Base-by-base conservation (phyloP, 2,797 vertebrate species). In the Gymnocypris eckloni region DNA sequence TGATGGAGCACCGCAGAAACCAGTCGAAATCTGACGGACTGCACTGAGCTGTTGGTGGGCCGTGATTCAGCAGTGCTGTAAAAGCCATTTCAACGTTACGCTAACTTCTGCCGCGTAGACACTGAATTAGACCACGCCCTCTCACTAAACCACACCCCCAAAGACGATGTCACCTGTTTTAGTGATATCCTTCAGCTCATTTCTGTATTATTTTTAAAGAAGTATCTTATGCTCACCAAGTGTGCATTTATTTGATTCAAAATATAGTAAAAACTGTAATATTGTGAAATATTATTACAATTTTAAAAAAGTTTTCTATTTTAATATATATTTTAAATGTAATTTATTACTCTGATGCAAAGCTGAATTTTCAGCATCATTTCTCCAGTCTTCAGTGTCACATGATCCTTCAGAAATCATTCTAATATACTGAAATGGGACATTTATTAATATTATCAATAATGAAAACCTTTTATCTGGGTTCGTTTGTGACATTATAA, bases 1-100 rank as follows among this genome's bases (percentile, higher is more conserved):
- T 82, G 89, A 86, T 73, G 73, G 54, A 75, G 70, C 80, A 54
- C 83, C 88, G 83, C 82, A 81, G 88, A 67, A 87, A 91, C 86
- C 86, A 86, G 84, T 79, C 86, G 43, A 28, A 54, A 59, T 82
- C 82, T 82, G 78, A 85, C 76, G 25, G 50, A 33, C 39, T 54
- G 76, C 85, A 69, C 81, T 48, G 54, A 85, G 71, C 7, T 71
- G 56, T 87, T 80, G 56, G 80, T 79, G 77, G 15, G 41, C 39
- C 2, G 3, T 39, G 52, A 50, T 71, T 79, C 45, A 78, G 16
- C 20, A 9, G 20, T 25, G n/a, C 54, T 61, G 18, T n/a, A 45
- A 33, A 33, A 71, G 39, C 39, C 15, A 72, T 85, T 78, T 50
- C 25, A 52, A 18, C 66, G 11, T 69, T 25, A 22, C 6, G 6